phyloP scores from a whole-genome alignment of 2,113 vertebrate genomes.

The Calonectris borealis region DNA sequence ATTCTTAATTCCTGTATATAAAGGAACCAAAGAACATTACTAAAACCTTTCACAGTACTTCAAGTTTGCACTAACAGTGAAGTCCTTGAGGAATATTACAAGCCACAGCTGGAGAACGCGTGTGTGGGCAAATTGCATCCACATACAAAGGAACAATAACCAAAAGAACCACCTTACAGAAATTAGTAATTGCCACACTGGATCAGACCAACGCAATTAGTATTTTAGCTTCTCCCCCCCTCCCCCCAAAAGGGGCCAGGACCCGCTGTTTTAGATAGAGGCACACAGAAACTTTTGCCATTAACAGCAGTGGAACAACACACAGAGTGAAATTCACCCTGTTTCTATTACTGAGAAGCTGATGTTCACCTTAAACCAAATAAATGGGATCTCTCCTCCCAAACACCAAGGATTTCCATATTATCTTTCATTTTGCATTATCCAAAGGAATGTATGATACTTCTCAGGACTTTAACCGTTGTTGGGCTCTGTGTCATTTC shows the following conservation, averaged over 20 bases:
- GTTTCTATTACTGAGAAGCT: not conserved
- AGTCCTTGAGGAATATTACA: not conserved
- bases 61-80: not conserved
- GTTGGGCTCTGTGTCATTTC: not conserved
- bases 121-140: not conserved
- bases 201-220: not conserved
- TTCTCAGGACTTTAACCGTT: not conserved
- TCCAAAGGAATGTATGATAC: not conserved
- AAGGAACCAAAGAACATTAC: not conserved
- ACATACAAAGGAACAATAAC: not conserved
- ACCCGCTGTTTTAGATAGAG: not conserved
- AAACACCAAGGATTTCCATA: not conserved
- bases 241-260: not conserved
- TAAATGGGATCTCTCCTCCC: not conserved
- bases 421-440: not conserved
- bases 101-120: not conserved
- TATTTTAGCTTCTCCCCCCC: not conserved
- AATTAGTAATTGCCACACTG: not conserved
- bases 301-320: not conserved
- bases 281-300: not conserved
- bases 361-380: not conserved
- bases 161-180: not conserved
- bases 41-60: not conserved
- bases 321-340: not conserved
- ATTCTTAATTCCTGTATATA: not conserved